Conservation (phyloP, 2,888 invertebrate genomes). For the Notodonta dromedarius region DNA sequence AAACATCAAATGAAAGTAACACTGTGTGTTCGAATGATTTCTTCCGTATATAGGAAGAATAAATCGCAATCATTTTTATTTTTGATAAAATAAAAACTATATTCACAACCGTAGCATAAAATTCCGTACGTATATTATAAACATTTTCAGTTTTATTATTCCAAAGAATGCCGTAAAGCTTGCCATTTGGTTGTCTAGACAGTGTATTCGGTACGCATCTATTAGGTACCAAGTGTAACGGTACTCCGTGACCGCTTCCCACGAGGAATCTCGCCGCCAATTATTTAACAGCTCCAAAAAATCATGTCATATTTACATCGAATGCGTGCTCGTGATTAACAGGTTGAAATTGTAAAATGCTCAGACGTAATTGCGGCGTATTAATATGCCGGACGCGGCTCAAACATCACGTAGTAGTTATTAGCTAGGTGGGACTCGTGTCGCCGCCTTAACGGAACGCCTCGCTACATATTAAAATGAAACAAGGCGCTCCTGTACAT, state of each 20-base stretch:
- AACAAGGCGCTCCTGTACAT: conserved; percentile 17
- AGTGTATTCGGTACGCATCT: neutral
- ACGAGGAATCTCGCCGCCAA: conserved; percentile 32
- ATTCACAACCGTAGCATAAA: too few species aligned
- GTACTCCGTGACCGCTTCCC: conserved; percentile 36
- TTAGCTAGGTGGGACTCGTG: conserved; percentile 49
- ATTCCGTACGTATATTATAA: too few species aligned
- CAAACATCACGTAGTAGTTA: conserved; percentile 50
- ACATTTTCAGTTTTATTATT: conserved; percentile 1
- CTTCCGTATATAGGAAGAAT: too few species aligned
- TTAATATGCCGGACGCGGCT: conserved; percentile 61
- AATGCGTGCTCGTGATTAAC: conserved; percentile 53
- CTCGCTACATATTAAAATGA: conserved; percentile 28
- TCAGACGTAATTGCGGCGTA: conserved; percentile 56
- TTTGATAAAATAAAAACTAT: too few species aligned
- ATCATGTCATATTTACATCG: conserved; percentile 53
- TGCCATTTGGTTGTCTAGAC: conserved; percentile 3
- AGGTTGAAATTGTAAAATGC: conserved; percentile 54
- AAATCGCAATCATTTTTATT: too few species aligned
- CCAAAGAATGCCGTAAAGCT: conserved; percentile 21
- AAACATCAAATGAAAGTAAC: too few species aligned
- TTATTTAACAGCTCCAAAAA: conserved; percentile 43
- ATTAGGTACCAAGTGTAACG: conserved; percentile 18
- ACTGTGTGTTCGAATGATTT: too few species aligned
- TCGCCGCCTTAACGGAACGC: conserved; percentile 22